phyloP scores from a whole-genome alignment of 2,113 vertebrate species.

The Apeltes quadracus region DNA sequence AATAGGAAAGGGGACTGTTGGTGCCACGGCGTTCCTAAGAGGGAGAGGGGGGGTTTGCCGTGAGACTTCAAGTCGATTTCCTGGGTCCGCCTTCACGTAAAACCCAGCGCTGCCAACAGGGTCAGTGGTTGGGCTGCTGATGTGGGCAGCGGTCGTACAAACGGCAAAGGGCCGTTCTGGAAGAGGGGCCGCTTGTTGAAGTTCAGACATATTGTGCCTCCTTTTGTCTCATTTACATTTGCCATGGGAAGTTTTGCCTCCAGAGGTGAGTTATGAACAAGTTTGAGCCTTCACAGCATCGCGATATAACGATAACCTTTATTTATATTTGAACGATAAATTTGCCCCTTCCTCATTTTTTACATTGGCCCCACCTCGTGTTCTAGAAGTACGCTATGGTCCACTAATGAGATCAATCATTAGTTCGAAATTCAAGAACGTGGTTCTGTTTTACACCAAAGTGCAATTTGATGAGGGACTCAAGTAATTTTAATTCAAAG shows the following conservation, averaged over 20 bases:
- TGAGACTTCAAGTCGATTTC: slow-evolving; percentile 10
- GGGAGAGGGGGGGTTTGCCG: slow-evolving; percentile 10
- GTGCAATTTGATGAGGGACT: slow-evolving; percentile 84
- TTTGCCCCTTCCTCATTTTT: slow-evolving; percentile 36
- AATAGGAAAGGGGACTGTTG: slow-evolving; percentile 4
- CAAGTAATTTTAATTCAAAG: slow-evolving; percentile 55
- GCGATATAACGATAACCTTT: slow-evolving; percentile 45
- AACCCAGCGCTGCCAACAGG: slow-evolving; percentile 28
- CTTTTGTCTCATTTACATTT: slow-evolving; percentile 63
- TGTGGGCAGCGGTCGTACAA: slow-evolving; percentile 27
- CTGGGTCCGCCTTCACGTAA: slow-evolving; percentile 9
- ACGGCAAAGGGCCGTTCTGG: slow-evolving; percentile 55
- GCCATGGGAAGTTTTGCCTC: slow-evolving; percentile 45
- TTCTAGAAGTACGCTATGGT: slow-evolving; percentile 51
- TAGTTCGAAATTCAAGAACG: slow-evolving; percentile 59
- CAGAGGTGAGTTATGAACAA: slow-evolving; percentile 51
- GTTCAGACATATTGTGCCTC: slow-evolving; percentile 73
- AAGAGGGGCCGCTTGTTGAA: slow-evolving; percentile 65
- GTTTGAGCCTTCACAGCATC: slow-evolving; percentile 50
- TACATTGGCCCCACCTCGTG: slow-evolving; percentile 64
- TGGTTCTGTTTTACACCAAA: slow-evolving; percentile 84
- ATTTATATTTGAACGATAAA: slow-evolving; percentile 50
- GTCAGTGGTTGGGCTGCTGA: slow-evolving; percentile 31
- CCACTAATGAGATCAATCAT: slow-evolving; percentile 47
- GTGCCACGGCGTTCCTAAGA: not conserved